Base-by-base conservation (phyloP, 2,113 vertebrate genomes). In the Balaeniceps rex region DNA sequence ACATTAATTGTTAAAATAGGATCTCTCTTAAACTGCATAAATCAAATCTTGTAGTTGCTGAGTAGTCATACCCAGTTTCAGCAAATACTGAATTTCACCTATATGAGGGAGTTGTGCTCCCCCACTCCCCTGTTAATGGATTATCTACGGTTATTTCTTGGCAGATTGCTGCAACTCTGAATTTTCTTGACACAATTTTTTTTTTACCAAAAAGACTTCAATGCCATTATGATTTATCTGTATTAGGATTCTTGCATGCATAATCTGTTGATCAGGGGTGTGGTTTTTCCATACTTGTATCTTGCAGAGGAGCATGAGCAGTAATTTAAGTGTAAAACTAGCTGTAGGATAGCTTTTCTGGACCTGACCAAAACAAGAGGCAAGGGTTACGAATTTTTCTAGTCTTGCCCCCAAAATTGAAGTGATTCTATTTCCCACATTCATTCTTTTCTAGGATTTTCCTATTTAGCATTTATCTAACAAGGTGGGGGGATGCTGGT, bases 361-460 rank as follows among this genome's bases (percentile, higher is more conserved):
- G 49, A 57, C 51, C 15, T 81, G 49, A 80, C 26, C 29, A 38
- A 58, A 86, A 38, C 36, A 49, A 64, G 49, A 65, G 18, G 28
- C 15, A 51, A 51, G 80, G 25, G n/a, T 63, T 47, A 75, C 7
- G 52, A 12, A 21, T 58, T 86, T 54, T 80, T 68, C n/a, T 87
- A 4, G 75, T 83, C 47, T 91, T 2, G 4, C 8, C 7, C 12
- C 9, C 0, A 15, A 64, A 80, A 44, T 0, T 65, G 49, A 64
- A 87, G 18, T 1, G 2, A 55, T 58, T 58, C 38, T 71, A 5
- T 72, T 89, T 91, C 14, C 12, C 11, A 28, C n/a, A 75, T 65
- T 61, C 19, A 25, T 36, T 76, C 16, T 79, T 78, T 66, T 69
- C 36, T 70, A 33, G 52, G 6, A 15, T 70, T 82, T 81, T 86